Conservation (phyloP, 2,888 invertebrate genomes). For the Operophtera brumata region DNA sequence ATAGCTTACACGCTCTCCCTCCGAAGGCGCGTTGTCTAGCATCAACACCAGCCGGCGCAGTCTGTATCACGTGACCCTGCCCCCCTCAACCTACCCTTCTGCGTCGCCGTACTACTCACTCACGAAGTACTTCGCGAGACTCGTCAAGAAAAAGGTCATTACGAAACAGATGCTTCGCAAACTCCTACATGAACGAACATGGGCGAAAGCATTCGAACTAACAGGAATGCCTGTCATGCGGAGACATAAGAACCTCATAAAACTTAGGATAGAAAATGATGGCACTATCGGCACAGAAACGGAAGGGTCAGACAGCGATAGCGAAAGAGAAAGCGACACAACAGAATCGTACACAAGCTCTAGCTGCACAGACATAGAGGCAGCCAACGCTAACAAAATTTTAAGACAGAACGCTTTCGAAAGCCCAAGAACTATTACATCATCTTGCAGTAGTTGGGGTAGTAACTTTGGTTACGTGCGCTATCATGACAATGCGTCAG, state of each 20-base stretch:
- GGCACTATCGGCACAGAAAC: constrained; percentile 69
- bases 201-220: constrained; percentile 74
- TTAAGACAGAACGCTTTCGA: constrained; percentile 83
- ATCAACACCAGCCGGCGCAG: constrained; percentile 77
- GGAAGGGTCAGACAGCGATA: constrained; percentile 68
- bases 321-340: constrained; percentile 65
- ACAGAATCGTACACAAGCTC: constrained; percentile 68
- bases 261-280: constrained; percentile 66
- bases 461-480: constrained; percentile 85
- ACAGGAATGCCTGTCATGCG: constrained; percentile 69
- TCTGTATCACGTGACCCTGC: constrained; percentile 82
- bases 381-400: constrained; percentile 58
- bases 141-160: constrained; percentile 86
- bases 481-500: constrained; percentile 80
- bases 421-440: constrained; percentile 64
- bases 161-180: constrained; percentile 86
- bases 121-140: constrained; percentile 87
- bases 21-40: constrained; percentile 78
- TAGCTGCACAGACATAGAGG: constrained; percentile 62
- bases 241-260: constrained; percentile 71
- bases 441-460: constrained; percentile 78
- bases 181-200: constrained; percentile 83
- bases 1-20: constrained; percentile 78
- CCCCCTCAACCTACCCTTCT: constrained; percentile 87
- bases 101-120: constrained; percentile 89